Evolutionary conservation across 2,888 invertebrate species (phyloP).

Genomic region (Cistogaster globosa): DNA sequence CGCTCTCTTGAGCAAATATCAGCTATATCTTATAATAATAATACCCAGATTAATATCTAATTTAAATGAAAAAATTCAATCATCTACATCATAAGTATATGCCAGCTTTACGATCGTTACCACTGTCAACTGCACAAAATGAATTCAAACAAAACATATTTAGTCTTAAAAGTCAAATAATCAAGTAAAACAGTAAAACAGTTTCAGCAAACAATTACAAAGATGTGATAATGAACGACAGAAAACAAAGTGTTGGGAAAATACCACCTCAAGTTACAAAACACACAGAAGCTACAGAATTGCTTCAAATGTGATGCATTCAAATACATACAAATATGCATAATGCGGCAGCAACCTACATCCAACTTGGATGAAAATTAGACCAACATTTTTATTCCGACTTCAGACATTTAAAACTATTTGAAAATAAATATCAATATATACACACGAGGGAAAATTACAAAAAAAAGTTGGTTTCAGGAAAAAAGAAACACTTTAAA

Average conservation of each 20-base stretch:
- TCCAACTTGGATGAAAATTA: background rate
- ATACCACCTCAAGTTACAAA: constrained; percentile 41
- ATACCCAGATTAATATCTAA: too few relatives aligned
- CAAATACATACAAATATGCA: constrained; percentile 3
- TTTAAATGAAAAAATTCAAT: too few relatives aligned
- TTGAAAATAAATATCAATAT: background rate
- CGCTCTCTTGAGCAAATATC: too few relatives aligned
- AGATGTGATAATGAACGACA: constrained; percentile 58
- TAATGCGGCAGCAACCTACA: background rate
- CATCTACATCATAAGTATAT: too few relatives aligned
- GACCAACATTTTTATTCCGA: background rate
- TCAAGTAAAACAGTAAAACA: background rate
- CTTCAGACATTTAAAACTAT: background rate
- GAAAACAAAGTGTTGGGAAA: constrained; percentile 52
- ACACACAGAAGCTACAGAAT: background rate
- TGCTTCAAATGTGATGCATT: constrained; percentile 19
- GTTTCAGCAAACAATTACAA: constrained; percentile 33
- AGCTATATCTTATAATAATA: too few relatives aligned
- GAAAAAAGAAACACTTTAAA: too few relatives aligned
- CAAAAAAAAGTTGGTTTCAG: too few relatives aligned
- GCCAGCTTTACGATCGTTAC: background rate
- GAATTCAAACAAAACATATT: background rate
- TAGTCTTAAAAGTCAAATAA: background rate
- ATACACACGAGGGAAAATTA: too few relatives aligned
- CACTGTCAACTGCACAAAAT: constrained; percentile 24